Evolutionary conservation across 1,140 invertebrate species (phyloP), one percentile per base, ranked within the genome.

Genomic region (Dreissena rostriformis): DNA sequence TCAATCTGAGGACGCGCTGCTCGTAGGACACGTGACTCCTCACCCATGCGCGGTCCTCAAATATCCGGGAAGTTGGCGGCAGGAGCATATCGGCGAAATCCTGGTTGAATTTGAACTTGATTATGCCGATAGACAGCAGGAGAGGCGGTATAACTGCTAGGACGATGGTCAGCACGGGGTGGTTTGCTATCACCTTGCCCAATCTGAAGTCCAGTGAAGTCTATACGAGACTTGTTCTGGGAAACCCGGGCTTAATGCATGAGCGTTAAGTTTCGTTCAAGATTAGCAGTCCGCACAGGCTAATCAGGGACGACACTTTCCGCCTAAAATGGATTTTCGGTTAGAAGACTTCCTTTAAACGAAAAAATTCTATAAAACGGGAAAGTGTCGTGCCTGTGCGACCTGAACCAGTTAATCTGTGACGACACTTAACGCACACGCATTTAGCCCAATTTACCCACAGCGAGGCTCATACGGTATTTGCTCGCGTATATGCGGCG

Each of bases 31-130:
- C 74, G 55, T 83, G 63, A 11, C 57, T n/a, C 19, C 75, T n/a
- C 10, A 83, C 74, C 82, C 82, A 83, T 17, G 73, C 73, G n/a
- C 74, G 73, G 51, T 83, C 82, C 17, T 57, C 73, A 24, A 63
- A 71, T 24, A 83, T 83, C 12, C 82, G 73, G n/a, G 82, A 83
- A n/a, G 72, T 70, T 24, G 73, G 82, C 10, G 82, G 82, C 7
- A 83, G 53, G 19, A 83, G 65, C 1, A 83, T 52, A 11, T 83
- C 67, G 5, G 82, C 72, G 28, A 83, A 76, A 49, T 83, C 82
- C 68, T 76, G 52, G 55, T 83, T 70, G 14, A 83, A 63, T 63
- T 77, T 53, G 52, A 76, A 83, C 53, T 77, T 76, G 19, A 83
- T 70, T n/a, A 76, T 76, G 4, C 82, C 82, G 26, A 83, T 61